Evolutionary conservation across 2,113 vertebrate genomes (phyloP), one percentile per base, ranked within the genome.

Genomic region (Pluvialis apricaria): DNA sequence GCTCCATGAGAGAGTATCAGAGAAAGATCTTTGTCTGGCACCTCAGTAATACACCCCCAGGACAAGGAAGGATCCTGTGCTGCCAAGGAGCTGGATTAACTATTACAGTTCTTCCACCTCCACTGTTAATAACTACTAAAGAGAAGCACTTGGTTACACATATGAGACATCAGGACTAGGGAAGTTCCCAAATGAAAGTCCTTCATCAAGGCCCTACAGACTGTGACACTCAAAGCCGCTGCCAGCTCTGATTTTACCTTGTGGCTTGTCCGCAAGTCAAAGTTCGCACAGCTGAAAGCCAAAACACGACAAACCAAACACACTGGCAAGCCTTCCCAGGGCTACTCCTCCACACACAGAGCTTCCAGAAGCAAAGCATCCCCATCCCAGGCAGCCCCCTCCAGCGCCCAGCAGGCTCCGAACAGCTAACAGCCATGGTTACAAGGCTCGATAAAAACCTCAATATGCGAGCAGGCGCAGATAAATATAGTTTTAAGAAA

Each of bases 141-240:
- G n/a, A 34, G 13, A 77, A 44, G 58, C 1, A 0, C 42, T 8
- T 5, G 38, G 71, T 11, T 19, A 29, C 45, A 21, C 0, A 1
- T 4, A n/a, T 2, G 4, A 44, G 22, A 15, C 2, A 0, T 0
- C 40, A 45, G 36, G 65, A 16, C 5, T 38, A 49, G 45, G 38
- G 8, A 83, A 77, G 16, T 1, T 22, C 44, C 29, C n/a, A 26
- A 13, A 3, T 0, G 7, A 28, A 44, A 44, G 32, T n/a, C 36
- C 40, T 64, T 16, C 61, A 11, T 0, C 1, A 9, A 84, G 57
- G 47, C 69, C 64, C 7, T 6, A 32, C 7, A 3, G 47, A n/a
- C 32, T 5, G 13, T 28, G 31, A 57, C 44, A 49, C 45, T 26
- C 28, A 34, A 29, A 68, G 66, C 32, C 36, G 11, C 40, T 9